These are phyloP conservation scores for Daktulosphaira vitifoliae DNA, from an alignment of 1,140 invertebrate genomes.

Conservation along the genomic window DNA sequence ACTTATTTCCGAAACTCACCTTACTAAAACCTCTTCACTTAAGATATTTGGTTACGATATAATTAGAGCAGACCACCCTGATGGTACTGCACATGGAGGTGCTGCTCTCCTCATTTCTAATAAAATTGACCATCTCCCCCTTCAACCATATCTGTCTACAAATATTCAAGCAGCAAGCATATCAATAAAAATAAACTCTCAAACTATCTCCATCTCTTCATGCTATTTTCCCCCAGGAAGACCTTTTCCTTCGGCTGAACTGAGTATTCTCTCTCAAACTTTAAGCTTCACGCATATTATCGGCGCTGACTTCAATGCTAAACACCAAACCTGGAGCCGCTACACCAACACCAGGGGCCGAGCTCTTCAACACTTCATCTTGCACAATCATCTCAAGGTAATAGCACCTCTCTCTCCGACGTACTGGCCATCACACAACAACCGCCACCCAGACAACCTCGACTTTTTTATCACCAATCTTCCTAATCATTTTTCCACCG, in stretches of 20 bases:
- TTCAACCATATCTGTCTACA: not conserved
- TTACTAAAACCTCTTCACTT: not conserved
- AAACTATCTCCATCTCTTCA: conserved; percentile 30
- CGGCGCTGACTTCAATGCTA: conserved; percentile 29
- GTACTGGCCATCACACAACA: conserved; percentile 31
- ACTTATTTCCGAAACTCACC: not conserved
- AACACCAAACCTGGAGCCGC: not conserved
- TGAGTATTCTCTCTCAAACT: not conserved
- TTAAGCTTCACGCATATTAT: conserved; percentile 42
- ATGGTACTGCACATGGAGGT: not conserved
- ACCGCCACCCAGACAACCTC: conserved; percentile 26
- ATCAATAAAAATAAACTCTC: conserved; percentile 4
- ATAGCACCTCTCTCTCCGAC: conserved; percentile 37
- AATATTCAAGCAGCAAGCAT: not conserved
- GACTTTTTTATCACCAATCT: conserved; percentile 32
- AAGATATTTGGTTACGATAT: not conserved
- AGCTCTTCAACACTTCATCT: conserved; percentile 38
- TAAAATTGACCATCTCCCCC: no score
- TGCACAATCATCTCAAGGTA: conserved; percentile 38
- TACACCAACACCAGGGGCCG: conserved; percentile 6
- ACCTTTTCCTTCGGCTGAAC: not conserved
- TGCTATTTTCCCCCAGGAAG: conserved; percentile 41
- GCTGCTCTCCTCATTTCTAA: not conserved
- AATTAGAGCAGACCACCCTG: not conserved
- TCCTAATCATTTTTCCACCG: not conserved